phyloP scores from a whole-genome alignment of 2,113 vertebrate genomes.

The Oncorhynchus nerka region DNA sequence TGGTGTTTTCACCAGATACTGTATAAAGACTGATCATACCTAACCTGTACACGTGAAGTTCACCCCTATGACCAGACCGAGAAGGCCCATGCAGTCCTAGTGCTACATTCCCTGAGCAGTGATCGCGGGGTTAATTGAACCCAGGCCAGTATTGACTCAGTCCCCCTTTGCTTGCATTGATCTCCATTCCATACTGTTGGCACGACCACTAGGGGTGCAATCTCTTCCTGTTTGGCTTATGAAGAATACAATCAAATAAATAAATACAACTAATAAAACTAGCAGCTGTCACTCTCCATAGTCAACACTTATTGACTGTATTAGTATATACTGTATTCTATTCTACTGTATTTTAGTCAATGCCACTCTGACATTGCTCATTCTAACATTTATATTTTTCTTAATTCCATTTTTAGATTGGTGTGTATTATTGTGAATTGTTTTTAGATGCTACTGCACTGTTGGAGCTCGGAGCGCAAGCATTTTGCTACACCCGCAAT shows the following conservation, averaged over 20 bases:
- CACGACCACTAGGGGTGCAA: constrained; percentile 63
- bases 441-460: too few species aligned
- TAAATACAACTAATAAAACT: constrained; percentile 34
- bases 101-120: constrained; percentile 34
- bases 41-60: too few species aligned
- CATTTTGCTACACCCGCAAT: too few species aligned
- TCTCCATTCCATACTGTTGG: constrained; percentile 54
- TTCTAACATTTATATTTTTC: too few species aligned
- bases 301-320: constrained; percentile 66
- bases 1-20: not conserved
- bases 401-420: too few species aligned
- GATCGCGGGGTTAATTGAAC: constrained; percentile 52
- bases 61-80: too few species aligned
- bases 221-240: constrained; percentile 67
- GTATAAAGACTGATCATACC: too few species aligned
- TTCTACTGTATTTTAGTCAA: too few species aligned
- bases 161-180: constrained; percentile 47
- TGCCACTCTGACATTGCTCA: too few species aligned
- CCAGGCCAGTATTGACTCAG: constrained; percentile 65
- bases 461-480: too few species aligned
- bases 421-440: too few species aligned
- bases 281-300: constrained; percentile 70
- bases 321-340: too few species aligned
- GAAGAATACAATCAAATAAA: constrained; percentile 66
- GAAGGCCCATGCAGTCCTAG: not conserved